Conservation (phyloP, 2,113 vertebrate species). For the Athene cunicularia region DNA sequence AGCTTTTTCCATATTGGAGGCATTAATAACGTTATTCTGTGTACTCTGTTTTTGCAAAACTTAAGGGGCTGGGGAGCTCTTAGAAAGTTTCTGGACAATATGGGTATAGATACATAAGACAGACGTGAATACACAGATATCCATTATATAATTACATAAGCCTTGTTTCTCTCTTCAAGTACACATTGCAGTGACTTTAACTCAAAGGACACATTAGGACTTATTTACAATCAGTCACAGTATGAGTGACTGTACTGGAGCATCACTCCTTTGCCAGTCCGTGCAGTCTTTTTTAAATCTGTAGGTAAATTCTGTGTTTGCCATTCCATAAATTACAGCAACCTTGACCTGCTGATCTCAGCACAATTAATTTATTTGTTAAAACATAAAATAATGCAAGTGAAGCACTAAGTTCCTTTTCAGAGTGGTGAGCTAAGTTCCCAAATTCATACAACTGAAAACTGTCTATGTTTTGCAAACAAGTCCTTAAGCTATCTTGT, state of each 20-base stretch:
- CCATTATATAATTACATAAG: neutral
- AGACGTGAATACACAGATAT: neutral
- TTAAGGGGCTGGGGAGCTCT: neutral
- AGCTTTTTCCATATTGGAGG: neutral
- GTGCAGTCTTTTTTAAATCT: neutral
- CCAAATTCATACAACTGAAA: neutral
- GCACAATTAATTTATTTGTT: neutral
- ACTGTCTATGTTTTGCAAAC: neutral
- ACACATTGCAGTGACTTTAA: neutral
- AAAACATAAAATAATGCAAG: neutral
- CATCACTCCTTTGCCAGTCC: neutral
- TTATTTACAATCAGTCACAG: neutral
- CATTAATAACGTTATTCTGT: neutral
- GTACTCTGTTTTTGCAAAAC: neutral
- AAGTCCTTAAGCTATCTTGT: neutral
- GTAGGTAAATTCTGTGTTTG: neutral
- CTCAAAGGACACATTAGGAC: rapidly evolving
- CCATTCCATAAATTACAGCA: neutral
- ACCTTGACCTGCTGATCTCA: neutral
- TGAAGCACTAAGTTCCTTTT: neutral
- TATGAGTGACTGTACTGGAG: neutral
- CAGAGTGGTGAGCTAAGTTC: neutral
- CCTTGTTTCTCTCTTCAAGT: neutral
- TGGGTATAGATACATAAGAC: too few relatives aligned
- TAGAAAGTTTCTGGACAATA: neutral